Base-by-base conservation (phyloP, 2,113 vertebrate genomes). In the Telmatochromis sp. region DNA sequence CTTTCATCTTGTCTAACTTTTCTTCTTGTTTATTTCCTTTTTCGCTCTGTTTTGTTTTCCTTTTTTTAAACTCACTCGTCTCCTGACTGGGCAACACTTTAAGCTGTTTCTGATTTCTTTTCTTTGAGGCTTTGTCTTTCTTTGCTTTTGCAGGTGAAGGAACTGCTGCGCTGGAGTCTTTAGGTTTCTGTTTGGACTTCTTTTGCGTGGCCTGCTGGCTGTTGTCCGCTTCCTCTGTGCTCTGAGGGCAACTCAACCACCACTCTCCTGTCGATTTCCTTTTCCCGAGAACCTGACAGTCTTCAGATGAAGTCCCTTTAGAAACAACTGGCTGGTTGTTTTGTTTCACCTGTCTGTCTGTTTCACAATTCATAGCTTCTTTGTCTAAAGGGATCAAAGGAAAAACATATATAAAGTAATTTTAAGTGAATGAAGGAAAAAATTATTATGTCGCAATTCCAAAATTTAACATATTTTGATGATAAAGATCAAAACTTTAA, bases 211-310 rank as follows among this genome's bases (percentile, higher is more conserved):
- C 47, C 15, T 23, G 82, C 8, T 17, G 68, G 14, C 35, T 28
- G 6, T 26, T 28, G 6, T 83, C 55, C 2, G 47, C 55, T 70
- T 87, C 23, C 33, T 88, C 89, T n/a, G 51, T 23, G n/a, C 6
- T 82, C 42, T 19, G 10, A 42, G 83, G 11, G 23, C 1, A 4
- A 9, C 23, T n/a, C 26, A 95, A 7, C 95, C 96, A 96, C 95
- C 96, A 96, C 26, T 88, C 37, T 7, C 95, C 94, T 9, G 91
- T 53, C 10, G 13, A 81, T 17, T 70, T 94, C 37, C 92, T 95
- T 35, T 88, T 97, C 14, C 37, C 26, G 4, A 15, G 5, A 51
- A 54, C 9, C 21, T 12, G 53, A 63, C 5, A 3, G 9, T 90
- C 92, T 35, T 82, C 81, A n/a, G 83, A 51, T 23, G 80, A 85